Conservation (phyloP, 2,888 invertebrate genomes). For the Chrysina gloriosa region DNA sequence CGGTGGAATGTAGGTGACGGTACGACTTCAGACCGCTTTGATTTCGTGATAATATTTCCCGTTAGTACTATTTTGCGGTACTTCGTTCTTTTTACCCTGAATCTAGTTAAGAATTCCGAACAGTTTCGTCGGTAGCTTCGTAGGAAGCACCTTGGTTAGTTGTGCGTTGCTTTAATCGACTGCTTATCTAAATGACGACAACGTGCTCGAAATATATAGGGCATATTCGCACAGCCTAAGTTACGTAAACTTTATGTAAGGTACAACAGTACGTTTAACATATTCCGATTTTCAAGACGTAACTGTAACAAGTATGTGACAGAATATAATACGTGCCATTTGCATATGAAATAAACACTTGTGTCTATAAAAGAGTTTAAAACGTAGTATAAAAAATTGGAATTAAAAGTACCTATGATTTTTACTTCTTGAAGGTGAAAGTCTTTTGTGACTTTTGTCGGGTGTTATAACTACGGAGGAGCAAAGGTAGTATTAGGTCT, state of each 20-base stretch:
- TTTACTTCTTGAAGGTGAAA: too few species aligned
- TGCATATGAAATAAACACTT: not conserved
- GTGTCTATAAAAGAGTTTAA: not conserved
- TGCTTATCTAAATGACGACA: conserved; percentile 16
- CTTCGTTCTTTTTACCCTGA: conserved; percentile 2
- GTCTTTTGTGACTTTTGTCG: too few species aligned
- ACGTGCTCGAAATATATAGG: conserved; percentile 20
- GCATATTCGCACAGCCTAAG: conserved; percentile 8
- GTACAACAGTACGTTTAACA: conserved; percentile 8
- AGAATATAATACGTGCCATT: not conserved
- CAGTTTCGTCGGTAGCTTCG: not conserved
- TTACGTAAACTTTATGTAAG: conserved; percentile 17
- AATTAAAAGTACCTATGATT: too few species aligned
- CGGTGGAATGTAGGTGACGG: not conserved
- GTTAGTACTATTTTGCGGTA: conserved; percentile 30
- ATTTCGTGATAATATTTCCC: conserved; percentile 24
- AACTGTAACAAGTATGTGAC: conserved; percentile 29
- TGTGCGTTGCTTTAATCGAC: conserved; percentile 7
- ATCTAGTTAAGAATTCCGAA: conserved; percentile 9
- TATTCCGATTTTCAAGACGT: conserved; percentile 3
- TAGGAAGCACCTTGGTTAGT: conserved; percentile 7
- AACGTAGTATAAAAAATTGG: not conserved
- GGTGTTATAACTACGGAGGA: too few species aligned
- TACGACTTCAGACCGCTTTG: not conserved
- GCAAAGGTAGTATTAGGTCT: too few species aligned